These are phyloP conservation scores for Lepidostoma basale DNA, from an alignment of 1,140 invertebrate species.

Conservation along the genomic window DNA sequence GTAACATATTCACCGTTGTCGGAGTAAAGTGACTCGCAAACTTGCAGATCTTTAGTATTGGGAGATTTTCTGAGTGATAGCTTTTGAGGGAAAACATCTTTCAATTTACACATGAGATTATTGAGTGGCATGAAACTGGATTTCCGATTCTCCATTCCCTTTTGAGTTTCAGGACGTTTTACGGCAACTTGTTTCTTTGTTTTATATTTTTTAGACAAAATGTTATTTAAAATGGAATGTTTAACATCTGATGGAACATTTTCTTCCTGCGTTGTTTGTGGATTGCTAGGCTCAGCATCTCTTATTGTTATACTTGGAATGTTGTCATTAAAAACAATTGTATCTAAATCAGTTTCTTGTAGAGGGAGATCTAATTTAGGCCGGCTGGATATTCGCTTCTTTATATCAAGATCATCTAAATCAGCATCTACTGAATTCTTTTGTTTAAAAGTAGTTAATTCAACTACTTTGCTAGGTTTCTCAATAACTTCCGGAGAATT, in stretches of 20 bases:
- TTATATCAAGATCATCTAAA: conserved; percentile 7
- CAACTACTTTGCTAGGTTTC: neutral
- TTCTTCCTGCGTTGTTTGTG: conserved; percentile 10
- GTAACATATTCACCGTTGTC: conserved; percentile 82
- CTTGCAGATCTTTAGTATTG: conserved; percentile 55
- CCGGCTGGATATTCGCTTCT: conserved; percentile 46
- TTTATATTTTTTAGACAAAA: conserved; percentile 19
- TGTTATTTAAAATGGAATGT: conserved; percentile 14
- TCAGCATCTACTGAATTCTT: neutral
- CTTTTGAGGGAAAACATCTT: conserved; percentile 65
- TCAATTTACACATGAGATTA: conserved; percentile 68
- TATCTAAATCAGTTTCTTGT: conserved; percentile 48
- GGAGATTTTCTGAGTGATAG: conserved; percentile 59
- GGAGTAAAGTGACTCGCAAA: conserved; percentile 57
- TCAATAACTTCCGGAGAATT: conserved; percentile 12
- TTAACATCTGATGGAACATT: neutral
- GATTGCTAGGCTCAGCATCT: conserved; percentile 9
- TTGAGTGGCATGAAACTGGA: conserved; percentile 60
- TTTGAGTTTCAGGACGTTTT: conserved; percentile 13
- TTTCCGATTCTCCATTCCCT: conserved; percentile 13
- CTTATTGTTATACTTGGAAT: conserved; percentile 18
- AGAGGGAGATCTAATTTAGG: conserved; percentile 59
- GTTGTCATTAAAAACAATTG: conserved; percentile 43
- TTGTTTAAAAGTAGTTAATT: neutral
- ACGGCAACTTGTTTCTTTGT: conserved; percentile 1